phyloP scores from a whole-genome alignment of 2,113 vertebrate genomes.

The Ibidorhyncha struthersii region DNA sequence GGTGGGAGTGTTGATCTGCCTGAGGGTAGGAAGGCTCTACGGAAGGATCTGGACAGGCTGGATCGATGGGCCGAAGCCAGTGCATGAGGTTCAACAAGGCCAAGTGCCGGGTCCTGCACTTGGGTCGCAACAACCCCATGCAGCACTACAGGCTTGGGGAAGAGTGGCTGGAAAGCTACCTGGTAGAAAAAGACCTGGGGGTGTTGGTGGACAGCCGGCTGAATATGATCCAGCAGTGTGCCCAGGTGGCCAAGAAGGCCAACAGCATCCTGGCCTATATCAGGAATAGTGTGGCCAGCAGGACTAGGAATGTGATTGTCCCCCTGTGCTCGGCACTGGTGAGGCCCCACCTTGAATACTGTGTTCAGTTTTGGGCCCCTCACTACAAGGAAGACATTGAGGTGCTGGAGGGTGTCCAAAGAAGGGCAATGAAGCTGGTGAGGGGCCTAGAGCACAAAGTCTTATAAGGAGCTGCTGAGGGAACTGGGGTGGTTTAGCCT shows the following conservation, averaged over 20 bases:
- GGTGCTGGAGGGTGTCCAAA: background rate
- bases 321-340: too few relatives aligned
- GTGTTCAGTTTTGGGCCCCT: background rate
- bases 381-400: background rate
- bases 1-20: background rate
- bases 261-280: too few relatives aligned
- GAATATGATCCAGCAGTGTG: too few relatives aligned
- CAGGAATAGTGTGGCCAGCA: too few relatives aligned
- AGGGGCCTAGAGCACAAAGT: background rate
- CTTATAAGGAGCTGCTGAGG: background rate
- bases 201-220: background rate
- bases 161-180: background rate
- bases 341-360: too few relatives aligned
- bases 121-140: background rate
- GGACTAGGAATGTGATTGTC: too few relatives aligned
- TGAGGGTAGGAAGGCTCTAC: background rate
- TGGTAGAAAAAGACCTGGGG: background rate
- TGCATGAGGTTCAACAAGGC: background rate
- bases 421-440: background rate
- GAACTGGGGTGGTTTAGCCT: background rate
- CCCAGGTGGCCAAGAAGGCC: too few relatives aligned
- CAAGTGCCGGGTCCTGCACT: rapidly evolving
- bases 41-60: background rate
- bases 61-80: rapidly evolving
- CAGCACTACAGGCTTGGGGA: background rate